A percentile compares a stretch with the other conserved stretches of the same genome.
Conservation (phyloP, 2,113 vertebrate species). For the Poeciliopsis retropinna region DNA sequence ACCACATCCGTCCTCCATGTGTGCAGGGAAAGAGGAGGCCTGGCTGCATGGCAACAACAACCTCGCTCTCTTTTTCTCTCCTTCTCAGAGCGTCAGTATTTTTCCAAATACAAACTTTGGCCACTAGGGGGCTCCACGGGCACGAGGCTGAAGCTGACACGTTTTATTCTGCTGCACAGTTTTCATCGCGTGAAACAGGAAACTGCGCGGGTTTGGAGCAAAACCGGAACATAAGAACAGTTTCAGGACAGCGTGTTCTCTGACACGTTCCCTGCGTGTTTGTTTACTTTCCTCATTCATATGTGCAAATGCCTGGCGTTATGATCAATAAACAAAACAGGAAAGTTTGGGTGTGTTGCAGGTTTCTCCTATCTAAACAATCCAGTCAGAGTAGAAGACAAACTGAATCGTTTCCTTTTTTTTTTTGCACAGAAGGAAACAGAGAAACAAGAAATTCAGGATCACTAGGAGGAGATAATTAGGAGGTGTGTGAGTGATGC, state of each 20-base stretch:
- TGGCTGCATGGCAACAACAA: slow-evolving; percentile 24
- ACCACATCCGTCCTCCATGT: not conserved
- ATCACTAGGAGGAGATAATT: not conserved
- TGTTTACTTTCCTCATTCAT: slow-evolving; percentile 28
- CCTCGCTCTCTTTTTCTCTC: slow-evolving; percentile 12
- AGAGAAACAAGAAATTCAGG: slow-evolving; percentile 6
- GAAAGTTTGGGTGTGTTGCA: slow-evolving; percentile 31
- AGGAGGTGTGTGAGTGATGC: not conserved
- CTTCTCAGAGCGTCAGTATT: not conserved
- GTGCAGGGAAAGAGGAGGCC: not conserved
- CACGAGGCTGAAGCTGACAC: slow-evolving; percentile 15
- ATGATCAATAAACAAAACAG: not conserved
- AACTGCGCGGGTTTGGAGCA: not conserved
- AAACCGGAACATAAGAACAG: not conserved
- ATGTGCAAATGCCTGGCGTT: slow-evolving; percentile 10
- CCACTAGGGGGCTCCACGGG: slow-evolving; percentile 69
- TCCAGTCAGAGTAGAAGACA: not conserved
- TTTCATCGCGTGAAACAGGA: slow-evolving; percentile 41
- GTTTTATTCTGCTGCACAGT: slow-evolving; percentile 23
- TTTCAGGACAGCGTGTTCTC: slow-evolving; percentile 12
- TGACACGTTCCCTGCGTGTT: slow-evolving; percentile 17
- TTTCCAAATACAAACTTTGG: slow-evolving; percentile 18
- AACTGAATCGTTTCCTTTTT: slow-evolving; percentile 14
- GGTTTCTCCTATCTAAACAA: slow-evolving; percentile 36
- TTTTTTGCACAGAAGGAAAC: slow-evolving; percentile 27